A percentile compares a stretch with the other conserved stretches of the same genome.
Evolutionary conservation across 2,797 vertebrate species (phyloP).

Genomic region (Chrosomus eos): DNA sequence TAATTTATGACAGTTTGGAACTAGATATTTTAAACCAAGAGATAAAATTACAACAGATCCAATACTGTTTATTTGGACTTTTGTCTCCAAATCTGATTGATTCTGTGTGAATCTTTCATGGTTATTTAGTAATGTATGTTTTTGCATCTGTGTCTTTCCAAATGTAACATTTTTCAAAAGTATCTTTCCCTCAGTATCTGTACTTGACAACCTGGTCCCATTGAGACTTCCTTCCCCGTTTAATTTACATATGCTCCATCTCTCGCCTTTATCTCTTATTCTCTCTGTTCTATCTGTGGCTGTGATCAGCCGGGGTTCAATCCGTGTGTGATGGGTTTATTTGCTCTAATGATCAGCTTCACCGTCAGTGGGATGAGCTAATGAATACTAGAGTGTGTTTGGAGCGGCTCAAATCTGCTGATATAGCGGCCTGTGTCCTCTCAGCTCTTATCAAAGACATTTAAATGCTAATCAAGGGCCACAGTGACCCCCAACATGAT

Average conservation of each 20-base stretch:
- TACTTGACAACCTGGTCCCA: background rate
- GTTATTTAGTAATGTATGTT: background rate
- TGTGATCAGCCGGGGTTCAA: conserved; percentile 31
- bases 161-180: background rate
- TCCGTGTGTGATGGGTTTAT: conserved; percentile 43
- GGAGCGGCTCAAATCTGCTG: conserved; percentile 33
- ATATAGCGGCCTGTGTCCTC: conserved; percentile 42
- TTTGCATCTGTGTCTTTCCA: background rate
- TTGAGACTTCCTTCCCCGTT: background rate
- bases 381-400: conserved; percentile 46
- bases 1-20: background rate
- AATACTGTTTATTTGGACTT: background rate
- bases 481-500: conserved; percentile 47
- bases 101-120: background rate
- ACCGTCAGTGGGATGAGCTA: conserved; percentile 27
- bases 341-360: conserved; percentile 48
- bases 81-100: background rate
- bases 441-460: conserved; percentile 50
- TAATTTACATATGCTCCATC: conserved; percentile 8
- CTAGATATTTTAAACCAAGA: background rate
- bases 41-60: background rate
- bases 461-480: conserved; percentile 56
- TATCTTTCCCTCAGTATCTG: background rate
- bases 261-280: conserved; percentile 6
- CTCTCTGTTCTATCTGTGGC: conserved; percentile 36